Percentiles rank a stretch among this genome's conserved stretches.
phyloP scores from a whole-genome alignment of 2,888 invertebrate species.

The Tetropium fuscum region DNA sequence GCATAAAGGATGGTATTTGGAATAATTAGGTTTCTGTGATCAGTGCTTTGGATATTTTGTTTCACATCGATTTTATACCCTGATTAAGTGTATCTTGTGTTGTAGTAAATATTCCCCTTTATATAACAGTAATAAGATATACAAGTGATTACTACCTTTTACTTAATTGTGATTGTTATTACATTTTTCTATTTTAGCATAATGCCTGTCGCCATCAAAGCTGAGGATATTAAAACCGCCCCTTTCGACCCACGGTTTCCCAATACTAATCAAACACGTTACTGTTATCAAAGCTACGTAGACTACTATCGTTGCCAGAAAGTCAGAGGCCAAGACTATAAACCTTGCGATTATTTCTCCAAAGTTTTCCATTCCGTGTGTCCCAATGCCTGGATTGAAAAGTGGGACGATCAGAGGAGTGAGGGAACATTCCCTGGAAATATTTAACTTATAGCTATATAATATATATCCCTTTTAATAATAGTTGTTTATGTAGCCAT shows the following conservation, averaged over 20 bases:
- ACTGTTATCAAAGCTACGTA: constrained; percentile 93
- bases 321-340: constrained; percentile 87
- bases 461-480: constrained; percentile 37
- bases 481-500: constrained; percentile 29
- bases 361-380: constrained; percentile 84
- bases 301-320: constrained; percentile 94
- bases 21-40: no score
- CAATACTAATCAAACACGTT: constrained; percentile 93
- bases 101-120: no score
- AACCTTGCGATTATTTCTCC: constrained; percentile 93
- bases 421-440: constrained; percentile 85
- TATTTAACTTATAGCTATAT: constrained; percentile 70
- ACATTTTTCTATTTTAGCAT: no score
- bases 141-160: no score
- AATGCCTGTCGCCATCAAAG: constrained; percentile 59
- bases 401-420: constrained; percentile 86
- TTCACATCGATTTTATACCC: no score
- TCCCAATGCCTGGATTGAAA: constrained; percentile 89
- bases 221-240: constrained; percentile 76
- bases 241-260: constrained; percentile 98
- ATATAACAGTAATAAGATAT: no score
- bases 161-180: no score
- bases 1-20: no score
- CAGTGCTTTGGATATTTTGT: no score
- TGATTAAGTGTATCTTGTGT: no score